A percentile compares a stretch with the other conserved stretches of the same genome.
These are phyloP conservation scores for Anoplolepis gracilipes DNA, from an alignment of 1,140 invertebrate species.

Conservation along the genomic window DNA sequence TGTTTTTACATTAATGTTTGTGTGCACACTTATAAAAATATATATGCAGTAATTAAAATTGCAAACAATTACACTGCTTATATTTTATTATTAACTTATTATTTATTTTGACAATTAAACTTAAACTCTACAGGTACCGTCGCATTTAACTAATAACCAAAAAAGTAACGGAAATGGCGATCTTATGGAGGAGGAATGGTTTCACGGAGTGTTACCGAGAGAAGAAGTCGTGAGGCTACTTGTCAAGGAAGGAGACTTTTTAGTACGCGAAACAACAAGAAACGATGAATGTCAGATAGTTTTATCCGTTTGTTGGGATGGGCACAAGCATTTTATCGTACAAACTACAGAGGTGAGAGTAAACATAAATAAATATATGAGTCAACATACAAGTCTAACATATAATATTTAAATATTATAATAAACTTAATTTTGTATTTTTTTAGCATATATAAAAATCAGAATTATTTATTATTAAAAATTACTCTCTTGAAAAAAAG, in stretches of 20 bases:
- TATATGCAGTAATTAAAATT: not conserved
- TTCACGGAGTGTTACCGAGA: constrained; percentile 97
- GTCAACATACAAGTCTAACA: not conserved
- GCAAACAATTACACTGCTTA: not conserved
- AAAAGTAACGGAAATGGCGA: constrained; percentile 79
- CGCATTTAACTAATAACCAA: constrained; percentile 79
- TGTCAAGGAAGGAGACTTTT: constrained; percentile 95
- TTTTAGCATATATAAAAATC: not conserved
- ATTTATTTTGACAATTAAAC: not conserved
- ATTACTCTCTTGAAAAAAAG: too few species aligned
- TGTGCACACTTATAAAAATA: not conserved
- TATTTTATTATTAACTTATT: not conserved
- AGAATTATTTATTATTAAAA: constrained; percentile 8
- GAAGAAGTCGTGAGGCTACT: constrained; percentile 97
- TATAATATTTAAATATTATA: constrained; percentile 25
- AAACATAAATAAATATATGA: not conserved
- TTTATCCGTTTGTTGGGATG: constrained; percentile 97
- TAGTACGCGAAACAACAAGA: constrained; percentile 97
- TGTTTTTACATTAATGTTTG: constrained; percentile 29
- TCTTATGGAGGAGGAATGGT: constrained; percentile 97
- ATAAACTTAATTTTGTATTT: not conserved
- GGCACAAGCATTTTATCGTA: constrained; percentile 98
- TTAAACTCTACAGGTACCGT: constrained; percentile 77
- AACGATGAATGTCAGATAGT: constrained; percentile 97
- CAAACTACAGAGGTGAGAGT: constrained; percentile 94